Conservation (phyloP, 2,113 vertebrate species). For the Aptenodytes forsteri region DNA sequence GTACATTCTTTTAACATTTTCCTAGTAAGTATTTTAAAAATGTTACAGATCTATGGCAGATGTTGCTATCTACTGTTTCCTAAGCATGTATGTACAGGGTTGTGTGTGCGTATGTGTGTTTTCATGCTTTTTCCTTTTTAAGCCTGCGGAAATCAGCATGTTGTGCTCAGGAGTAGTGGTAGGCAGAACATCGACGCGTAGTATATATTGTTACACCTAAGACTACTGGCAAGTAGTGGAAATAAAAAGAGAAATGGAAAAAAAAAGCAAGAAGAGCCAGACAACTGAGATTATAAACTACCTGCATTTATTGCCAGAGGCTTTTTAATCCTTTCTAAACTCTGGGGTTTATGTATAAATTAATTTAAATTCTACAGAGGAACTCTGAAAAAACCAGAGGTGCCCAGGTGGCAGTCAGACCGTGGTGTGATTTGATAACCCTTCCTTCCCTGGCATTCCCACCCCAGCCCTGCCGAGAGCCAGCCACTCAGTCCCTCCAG, state of each 20-base stretch:
- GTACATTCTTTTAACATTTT: conserved; percentile 7
- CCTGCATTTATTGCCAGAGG: neutral
- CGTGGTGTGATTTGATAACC: neutral
- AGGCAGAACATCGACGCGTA: neutral
- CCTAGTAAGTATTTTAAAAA: conserved; percentile 18
- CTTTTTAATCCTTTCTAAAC: neutral
- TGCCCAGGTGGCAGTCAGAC: neutral
- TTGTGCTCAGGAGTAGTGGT: neutral
- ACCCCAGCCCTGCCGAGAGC: neutral
- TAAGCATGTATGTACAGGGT: neutral
- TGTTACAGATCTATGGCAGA: conserved; percentile 2
- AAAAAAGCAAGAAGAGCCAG: neutral
- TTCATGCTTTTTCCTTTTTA: neutral
- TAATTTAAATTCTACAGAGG: neutral
- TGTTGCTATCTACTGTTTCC: conserved; percentile 9
- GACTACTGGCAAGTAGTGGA: neutral
- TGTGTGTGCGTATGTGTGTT: neutral
- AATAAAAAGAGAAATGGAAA: neutral
- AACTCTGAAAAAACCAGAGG: neutral
- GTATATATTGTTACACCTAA: neutral
- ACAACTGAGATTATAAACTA: neutral
- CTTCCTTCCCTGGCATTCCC: neutral
- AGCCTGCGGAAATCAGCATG: neutral
- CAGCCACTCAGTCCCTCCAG: neutral
- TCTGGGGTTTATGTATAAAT: neutral